Base-by-base conservation (phyloP, 2,888 invertebrate genomes). In the Biston stratarius region DNA sequence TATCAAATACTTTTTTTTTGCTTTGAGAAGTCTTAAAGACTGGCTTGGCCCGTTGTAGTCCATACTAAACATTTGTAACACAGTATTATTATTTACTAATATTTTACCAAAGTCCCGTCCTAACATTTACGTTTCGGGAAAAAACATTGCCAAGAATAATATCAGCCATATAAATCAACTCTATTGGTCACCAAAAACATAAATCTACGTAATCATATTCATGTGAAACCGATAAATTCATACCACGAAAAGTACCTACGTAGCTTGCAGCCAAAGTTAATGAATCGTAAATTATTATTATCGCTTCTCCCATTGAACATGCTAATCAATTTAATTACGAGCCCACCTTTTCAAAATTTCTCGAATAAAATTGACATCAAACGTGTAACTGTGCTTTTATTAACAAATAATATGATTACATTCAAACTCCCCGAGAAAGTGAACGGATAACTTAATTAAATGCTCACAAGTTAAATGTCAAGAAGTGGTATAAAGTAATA, bases 291-390 rank as follows among this genome's bases (percentile, higher is more conserved):
- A 84, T 83, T 76, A 64, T 62, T 76, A 82, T 83, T 81, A 82
- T 82, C 78, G 77, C 78, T 80, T 75, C 74, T 77, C 79, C 74
- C 75, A 73, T 77, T 80, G 79, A 82, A 74, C 82, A 82, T 76
- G 73, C 78, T 75, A 74, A 84, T 84, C 80, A 83, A 83, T 85
- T 83, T 81, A 81, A 86, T 87, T 82, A 83, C 76, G 75, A 70
- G 74, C 68, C 71, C 73, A 77, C 75, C 78, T 77, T 77, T 82
- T 77, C 67, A 76, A 81, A 82, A 80, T 78, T 81, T 78, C 73
- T 76, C 71, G 68, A 67, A 74, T 72, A 63, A 77, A 78, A 80
- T 78, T 78, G 69, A 72, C 76, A 77, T 80, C 77, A 77, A 79
- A 82, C 77, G 73, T 74, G 63, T 75, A 75, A 74, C 72, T 76